Evolutionary conservation across 2,113 vertebrate genomes (phyloP).

Genomic region (Thunnus thynnus): DNA sequence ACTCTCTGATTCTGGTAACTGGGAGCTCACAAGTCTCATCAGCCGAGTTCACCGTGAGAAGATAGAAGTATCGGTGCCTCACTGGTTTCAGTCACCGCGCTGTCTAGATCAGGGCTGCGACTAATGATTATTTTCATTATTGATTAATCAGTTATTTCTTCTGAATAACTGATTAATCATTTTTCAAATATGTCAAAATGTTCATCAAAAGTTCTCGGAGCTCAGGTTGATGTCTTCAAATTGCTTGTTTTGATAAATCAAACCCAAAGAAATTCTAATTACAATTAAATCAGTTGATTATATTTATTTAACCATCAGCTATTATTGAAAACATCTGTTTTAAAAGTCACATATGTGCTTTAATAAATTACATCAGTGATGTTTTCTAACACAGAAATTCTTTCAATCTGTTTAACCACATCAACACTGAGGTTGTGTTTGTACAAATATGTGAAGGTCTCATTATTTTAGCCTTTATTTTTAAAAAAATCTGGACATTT

Average conservation of each 20-base stretch:
- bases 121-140: background rate
- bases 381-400: background rate
- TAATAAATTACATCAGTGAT: no score
- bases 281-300: no score
- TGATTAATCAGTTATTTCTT: no score
- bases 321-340: no score
- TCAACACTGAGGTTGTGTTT: background rate
- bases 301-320: no score
- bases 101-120: background rate
- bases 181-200: no score
- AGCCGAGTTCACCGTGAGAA: background rate
- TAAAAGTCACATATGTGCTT: no score
- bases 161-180: no score
- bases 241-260: no score
- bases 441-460: background rate
- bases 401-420: background rate
- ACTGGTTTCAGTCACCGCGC: background rate
- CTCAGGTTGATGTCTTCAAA: no score
- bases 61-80: background rate
- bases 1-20: conserved; percentile 2
- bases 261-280: no score
- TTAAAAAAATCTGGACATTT: background rate
- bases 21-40: conserved; percentile 19
- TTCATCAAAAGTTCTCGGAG: no score
- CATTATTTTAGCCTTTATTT: background rate